Evolutionary conservation across 2,113 vertebrate species (phyloP), one percentile per base, ranked within the genome.

Genomic region (Rutilus rutilus): DNA sequence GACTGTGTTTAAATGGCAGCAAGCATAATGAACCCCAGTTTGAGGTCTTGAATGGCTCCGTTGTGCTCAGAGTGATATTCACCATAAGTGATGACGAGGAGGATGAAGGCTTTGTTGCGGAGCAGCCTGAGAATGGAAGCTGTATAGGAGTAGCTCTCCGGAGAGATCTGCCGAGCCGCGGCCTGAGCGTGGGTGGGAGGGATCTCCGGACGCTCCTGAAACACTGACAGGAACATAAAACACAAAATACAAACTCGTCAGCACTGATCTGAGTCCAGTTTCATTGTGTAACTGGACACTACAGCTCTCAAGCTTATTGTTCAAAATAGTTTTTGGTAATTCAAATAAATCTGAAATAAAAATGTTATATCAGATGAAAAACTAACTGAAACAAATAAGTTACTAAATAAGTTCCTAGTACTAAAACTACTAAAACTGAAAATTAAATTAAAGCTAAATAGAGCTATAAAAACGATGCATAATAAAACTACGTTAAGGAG

Each of bases 71-170:
- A 4, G 45, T 8, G 79, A 50, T 65, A 90, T 92, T 93, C 93
- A 99, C 98, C 98, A 0, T 99, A 99, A 86, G 94, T 96, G 92
- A 98, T 85, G 91, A 96, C 86, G 21, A 99, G 96, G 30, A 99
- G 94, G 92, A 97, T 90, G 77, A 99, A 99, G 92, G 96, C 94
- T 86, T 89, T 87, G 90, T 98, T 99, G 82, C 88, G 85, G 85
- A 99, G 92, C 86, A 99, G 94, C 30, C 93, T 94, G 75, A 91
- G 0, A 86, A 99, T 95, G n/a, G 97, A 97, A 1, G 93, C 92
- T 4, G 69, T 10, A 15, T 98, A 99, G 0, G 97, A 97, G 91
- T 96, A 94, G 6, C 96, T 94, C 0, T 91, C 89, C 0, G 88
- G 4, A 0, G 90, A 80, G 79, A 94, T 91, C 27, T 87, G 94